Base-by-base conservation (phyloP, 1,140 invertebrate species). In the Trichoplusia ni region DNA sequence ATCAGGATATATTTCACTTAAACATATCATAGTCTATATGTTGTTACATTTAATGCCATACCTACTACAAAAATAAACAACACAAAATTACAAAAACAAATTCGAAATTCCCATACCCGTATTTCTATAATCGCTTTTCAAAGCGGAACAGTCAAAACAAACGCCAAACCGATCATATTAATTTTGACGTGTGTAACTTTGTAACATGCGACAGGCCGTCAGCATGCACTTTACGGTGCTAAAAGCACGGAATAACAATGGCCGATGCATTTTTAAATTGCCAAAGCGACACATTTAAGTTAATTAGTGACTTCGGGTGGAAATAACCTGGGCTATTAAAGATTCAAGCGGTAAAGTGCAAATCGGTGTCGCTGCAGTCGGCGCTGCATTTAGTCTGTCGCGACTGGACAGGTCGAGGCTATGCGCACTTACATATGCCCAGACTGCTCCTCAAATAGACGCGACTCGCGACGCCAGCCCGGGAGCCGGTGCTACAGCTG, bases 281-380 rank as follows among this genome's bases (percentile, higher is more conserved):
- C 44, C 13, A 47, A 47, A 31, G 9, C 54, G 38, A 58, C 44
- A 58, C 54, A 58, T 60, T 16, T 59, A 81, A 81, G 74, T 79
- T 82, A 85, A 87, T 85, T 84, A 85, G 77, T 29, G 69, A 74
- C 59, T 62, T 77, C 70, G 61, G 69, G 73, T 74, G 71, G 67
- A 81, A 84, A 86, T 85, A 86, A 78, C 77, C 74, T 46, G 75
- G 42, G 58, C 67, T 66, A 84, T 88, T 88, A 88, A 86, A 84
- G 71, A 88, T 88, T 86, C 83, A 88, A 63, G 63, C 54, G 54
- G 73, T 71, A 80, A 84, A 88, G 85, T 86, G 85, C 83, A 88
- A 77, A 79, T 76, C 82, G 71, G 69, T 84, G 82, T 86, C 77
- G 73, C 40, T 82, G 81, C 76, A 87, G 80, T 79, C 73, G 73